phyloP scores from a whole-genome alignment of 2,797 vertebrate species.

The Syndactyla subalaris region DNA sequence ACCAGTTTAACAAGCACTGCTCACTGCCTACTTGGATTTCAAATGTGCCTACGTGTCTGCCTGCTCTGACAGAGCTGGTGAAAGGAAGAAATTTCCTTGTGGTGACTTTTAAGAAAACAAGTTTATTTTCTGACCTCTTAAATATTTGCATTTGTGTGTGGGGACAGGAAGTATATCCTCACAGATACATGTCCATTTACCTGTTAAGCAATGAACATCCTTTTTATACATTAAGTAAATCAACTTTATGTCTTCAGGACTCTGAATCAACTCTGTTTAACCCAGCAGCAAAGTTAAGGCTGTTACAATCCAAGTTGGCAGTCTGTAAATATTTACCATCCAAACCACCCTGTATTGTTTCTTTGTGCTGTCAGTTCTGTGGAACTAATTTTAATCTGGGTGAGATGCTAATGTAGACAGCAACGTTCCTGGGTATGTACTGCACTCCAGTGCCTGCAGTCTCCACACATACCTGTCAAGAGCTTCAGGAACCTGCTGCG shows the following conservation, averaged over 20 bases:
- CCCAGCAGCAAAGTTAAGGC: background rate
- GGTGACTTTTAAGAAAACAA: background rate
- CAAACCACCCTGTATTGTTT: background rate
- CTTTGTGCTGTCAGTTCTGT: conserved; percentile 22
- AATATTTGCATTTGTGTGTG: background rate
- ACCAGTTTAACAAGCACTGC: background rate
- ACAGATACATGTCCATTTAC: background rate
- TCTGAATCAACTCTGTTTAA: background rate
- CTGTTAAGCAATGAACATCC: background rate
- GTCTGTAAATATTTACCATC: conserved; percentile 29
- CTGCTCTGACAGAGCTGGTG: background rate
- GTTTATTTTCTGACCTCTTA: background rate
- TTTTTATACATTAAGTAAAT: conserved; percentile 14
- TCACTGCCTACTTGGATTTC: background rate
- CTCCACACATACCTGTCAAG: accelerated
- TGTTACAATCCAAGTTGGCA: background rate
- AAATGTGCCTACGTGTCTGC: background rate
- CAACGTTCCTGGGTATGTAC: background rate
- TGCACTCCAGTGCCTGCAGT: background rate
- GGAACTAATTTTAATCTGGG: background rate
- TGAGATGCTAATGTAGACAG: background rate
- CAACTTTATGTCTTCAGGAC: conserved; percentile 17
- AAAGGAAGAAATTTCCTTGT: background rate
- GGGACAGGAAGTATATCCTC: background rate
- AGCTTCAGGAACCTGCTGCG: background rate